phyloP scores from a whole-genome alignment of 2,113 vertebrate genomes.

The Romanogobio albipinnatus region DNA sequence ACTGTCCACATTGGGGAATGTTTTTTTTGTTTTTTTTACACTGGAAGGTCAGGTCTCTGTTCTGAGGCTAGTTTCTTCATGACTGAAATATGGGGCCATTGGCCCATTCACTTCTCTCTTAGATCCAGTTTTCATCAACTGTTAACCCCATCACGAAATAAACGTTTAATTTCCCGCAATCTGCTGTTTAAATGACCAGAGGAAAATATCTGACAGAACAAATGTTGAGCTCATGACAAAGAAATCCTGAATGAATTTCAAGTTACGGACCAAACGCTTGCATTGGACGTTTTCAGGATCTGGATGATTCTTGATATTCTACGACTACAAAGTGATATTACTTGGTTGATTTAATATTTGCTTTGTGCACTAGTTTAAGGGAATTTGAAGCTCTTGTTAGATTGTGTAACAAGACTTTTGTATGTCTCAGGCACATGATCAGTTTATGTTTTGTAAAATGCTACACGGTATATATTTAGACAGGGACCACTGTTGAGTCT shows the following conservation, averaged over 20 bases:
- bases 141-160: too few relatives aligned
- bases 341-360: not conserved
- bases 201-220: not conserved
- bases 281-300: not conserved
- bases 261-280: not conserved
- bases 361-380: not conserved
- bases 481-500: not conserved
- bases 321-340: not conserved
- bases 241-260: not conserved
- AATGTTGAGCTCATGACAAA: not conserved
- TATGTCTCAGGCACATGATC: constrained; percentile 16
- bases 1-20: not conserved
- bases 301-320: not conserved
- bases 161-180: not conserved
- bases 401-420: not conserved
- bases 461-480: not conserved
- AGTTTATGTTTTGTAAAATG: not conserved
- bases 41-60: not conserved
- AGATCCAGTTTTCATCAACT: not conserved
- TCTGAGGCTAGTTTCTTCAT: not conserved
- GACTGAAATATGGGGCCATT: not conserved
- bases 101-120: not conserved
- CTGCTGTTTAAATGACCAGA: not conserved
- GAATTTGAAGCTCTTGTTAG: not conserved
- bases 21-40: constrained; percentile 6